Conservation (phyloP, 2,888 invertebrate species). For the Theodoxus fluviatilis region DNA sequence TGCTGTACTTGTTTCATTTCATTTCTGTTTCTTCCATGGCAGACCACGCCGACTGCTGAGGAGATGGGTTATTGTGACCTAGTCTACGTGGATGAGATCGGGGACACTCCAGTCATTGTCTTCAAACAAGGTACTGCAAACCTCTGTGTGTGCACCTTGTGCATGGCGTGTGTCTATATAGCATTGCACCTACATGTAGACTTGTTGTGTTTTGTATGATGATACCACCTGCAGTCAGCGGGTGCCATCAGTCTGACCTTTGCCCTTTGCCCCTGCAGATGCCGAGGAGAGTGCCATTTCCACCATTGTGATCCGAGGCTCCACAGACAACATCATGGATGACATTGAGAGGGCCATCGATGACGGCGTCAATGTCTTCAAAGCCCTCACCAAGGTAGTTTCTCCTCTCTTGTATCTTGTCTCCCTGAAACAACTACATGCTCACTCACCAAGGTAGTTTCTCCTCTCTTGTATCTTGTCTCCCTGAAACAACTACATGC, state of each 20-base stretch:
- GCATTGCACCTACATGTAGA: background rate
- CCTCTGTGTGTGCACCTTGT: too few relatives aligned
- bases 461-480: too few relatives aligned
- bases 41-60: conserved; percentile 82
- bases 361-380: conserved; percentile 98
- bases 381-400: conserved; percentile 79
- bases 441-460: too few relatives aligned
- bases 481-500: too few relatives aligned
- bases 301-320: conserved; percentile 92
- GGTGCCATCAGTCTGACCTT: too few relatives aligned
- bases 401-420: background rate
- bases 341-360: conserved; percentile 98
- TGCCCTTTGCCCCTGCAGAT: conserved; percentile 50
- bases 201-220: background rate
- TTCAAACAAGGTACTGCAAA: conserved; percentile 81
- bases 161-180: background rate
- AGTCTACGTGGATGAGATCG: conserved; percentile 90
- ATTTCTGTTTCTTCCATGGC: conserved; percentile 36
- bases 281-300: conserved; percentile 85
- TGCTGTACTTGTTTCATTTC: too few relatives aligned
- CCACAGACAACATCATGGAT: conserved; percentile 98
- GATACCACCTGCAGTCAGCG: background rate
- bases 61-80: conserved; percentile 91
- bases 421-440: too few relatives aligned
- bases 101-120: conserved; percentile 92